A percentile compares a stretch with the other conserved stretches of the same genome.
Evolutionary conservation across 2,113 vertebrate genomes (phyloP).

Genomic region (Danionella cerebrum): DNA sequence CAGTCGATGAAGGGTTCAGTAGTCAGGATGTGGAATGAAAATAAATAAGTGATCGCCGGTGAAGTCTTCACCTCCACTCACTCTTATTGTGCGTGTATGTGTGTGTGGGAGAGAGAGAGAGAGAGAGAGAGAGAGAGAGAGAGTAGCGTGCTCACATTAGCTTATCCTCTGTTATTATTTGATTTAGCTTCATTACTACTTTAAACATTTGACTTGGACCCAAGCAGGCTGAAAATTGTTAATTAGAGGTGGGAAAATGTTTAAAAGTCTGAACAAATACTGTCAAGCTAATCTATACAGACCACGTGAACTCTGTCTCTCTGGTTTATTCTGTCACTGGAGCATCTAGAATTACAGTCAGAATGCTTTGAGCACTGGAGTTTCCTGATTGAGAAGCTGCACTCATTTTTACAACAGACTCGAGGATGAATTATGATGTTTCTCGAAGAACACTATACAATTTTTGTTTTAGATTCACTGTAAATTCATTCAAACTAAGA

Average conservation of each 20-base stretch:
- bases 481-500: too few relatives aligned
- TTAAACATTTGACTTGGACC: slow-evolving; percentile 59
- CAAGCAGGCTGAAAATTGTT: slow-evolving; percentile 43
- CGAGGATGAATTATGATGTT: too few relatives aligned
- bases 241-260: slow-evolving; percentile 9
- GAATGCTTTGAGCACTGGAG: too few relatives aligned
- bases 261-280: slow-evolving; percentile 8
- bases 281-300: slow-evolving; percentile 15
- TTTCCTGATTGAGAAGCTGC: too few relatives aligned
- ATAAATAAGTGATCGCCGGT: slow-evolving; percentile 61
- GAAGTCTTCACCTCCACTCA: neutral
- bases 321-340: neutral
- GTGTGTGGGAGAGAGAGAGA: neutral
- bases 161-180: slow-evolving; percentile 49
- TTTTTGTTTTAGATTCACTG: too few relatives aligned
- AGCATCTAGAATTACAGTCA: neutral
- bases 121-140: too few relatives aligned
- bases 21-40: slow-evolving; percentile 64
- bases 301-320: neutral
- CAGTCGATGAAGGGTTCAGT: slow-evolving; percentile 54
- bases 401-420: too few relatives aligned
- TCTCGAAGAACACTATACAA: too few relatives aligned
- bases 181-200: slow-evolving; percentile 49
- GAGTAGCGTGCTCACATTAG: neutral
- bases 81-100: neutral